Evolutionary conservation across 2,888 invertebrate genomes (phyloP), one percentile per base, ranked within the genome.

Genomic region (Eupsilia transversa): DNA sequence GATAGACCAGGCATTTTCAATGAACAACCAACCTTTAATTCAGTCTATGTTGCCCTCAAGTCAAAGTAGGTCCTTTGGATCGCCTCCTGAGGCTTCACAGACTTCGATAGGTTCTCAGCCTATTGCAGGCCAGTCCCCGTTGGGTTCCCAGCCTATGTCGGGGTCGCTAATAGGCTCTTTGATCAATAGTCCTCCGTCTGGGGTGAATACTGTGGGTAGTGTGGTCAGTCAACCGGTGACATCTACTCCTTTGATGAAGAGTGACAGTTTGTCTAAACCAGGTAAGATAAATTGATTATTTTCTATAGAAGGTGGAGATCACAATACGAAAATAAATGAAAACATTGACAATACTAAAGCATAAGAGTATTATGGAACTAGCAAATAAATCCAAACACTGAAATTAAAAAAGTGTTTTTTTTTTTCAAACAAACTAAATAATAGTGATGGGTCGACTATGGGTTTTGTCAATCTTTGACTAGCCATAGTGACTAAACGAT

Each of bases 261-360:
- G 87, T 57, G 95, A 96, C 1, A 91, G 91, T 0, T 76, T 94
- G n/a, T 95, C 95, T 0, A 96, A 95, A 70, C 94, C 96, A 1
- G 94, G 96, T 96, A 72, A 92, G 92, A 14, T 23, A 0, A 33
- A 33, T 52, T 33, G 5, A 33, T 9, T 27, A 14, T 17, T 27
- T 43, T 14, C n/a, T n/a, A 23, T 49, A 4, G 10, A 49, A 0
- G 0, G 9, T 23, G 49, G 23, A 9, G 9, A n/a, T n/a, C n/a
- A 23, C 46, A 23, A 23, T 46, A 5, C 6, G 17, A 20, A 5
- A 46, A 2, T 46, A 46, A 20, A 46, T 49, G 49, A 9, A 41
- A 41, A 49, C 23, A 23, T 0, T 49, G 23, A 9, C 7, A 56
- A 56, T 23, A 56, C 56, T 54, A 27, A 6, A 14, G 27, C 14